These are phyloP conservation scores for Puffinus mauretanicus DNA, from an alignment of 2,113 vertebrate species.

Conservation along the genomic window DNA sequence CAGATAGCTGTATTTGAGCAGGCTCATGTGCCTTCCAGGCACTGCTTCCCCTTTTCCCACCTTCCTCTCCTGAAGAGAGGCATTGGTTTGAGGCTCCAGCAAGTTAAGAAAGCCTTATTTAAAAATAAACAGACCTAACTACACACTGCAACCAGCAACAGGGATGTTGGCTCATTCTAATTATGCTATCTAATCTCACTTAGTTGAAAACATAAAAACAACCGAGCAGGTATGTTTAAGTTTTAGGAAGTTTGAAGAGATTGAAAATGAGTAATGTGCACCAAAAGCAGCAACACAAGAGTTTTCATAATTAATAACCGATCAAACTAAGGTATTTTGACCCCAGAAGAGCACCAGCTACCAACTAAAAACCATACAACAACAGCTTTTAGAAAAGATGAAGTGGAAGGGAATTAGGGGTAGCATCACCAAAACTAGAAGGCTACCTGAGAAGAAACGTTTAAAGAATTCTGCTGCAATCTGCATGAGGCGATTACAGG, in stretches of 20 bases:
- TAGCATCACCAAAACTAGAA: background rate
- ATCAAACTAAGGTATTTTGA: background rate
- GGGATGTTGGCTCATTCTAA: background rate
- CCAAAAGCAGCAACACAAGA: background rate
- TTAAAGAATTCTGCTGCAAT: background rate
- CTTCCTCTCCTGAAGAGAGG: background rate
- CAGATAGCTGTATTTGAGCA: background rate
- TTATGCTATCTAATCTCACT: background rate
- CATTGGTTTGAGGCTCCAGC: background rate
- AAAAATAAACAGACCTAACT: background rate
- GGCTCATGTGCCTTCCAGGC: background rate
- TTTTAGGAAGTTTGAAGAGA: background rate
- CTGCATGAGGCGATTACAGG: background rate
- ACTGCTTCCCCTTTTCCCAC: background rate
- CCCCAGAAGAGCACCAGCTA: background rate
- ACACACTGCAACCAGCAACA: background rate
- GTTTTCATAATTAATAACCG: background rate
- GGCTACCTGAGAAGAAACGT: background rate
- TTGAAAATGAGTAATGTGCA: background rate
- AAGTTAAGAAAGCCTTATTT: background rate
- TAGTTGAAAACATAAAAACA: background rate
- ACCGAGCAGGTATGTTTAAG: background rate
- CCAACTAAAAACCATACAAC: background rate
- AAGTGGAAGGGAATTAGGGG: background rate
- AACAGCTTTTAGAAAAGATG: background rate